Conservation (phyloP, 2,113 vertebrate species). For the Edolisoma coerulescens region DNA sequence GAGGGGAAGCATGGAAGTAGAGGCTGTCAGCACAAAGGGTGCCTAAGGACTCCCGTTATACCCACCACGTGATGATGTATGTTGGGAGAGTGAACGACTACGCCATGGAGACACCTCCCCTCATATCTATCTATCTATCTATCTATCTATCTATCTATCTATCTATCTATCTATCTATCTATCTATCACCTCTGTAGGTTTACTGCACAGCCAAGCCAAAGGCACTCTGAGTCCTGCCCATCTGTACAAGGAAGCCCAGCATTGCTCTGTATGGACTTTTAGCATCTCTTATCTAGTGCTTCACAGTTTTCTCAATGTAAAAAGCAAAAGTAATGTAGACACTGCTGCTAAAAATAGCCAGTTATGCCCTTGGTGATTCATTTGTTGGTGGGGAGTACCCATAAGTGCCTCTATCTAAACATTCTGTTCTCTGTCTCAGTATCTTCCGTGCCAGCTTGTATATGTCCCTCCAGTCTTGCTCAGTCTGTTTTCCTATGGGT, state of each 20-base stretch:
- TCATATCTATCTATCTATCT: no score
- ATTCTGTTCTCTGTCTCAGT: not conserved
- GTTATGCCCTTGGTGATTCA: not conserved
- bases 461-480: not conserved
- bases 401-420: conserved; percentile 8
- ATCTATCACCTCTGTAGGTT: not conserved
- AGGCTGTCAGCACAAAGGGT: not conserved
- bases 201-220: not conserved
- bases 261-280: not conserved
- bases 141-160: not conserved
- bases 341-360: conserved; percentile 13
- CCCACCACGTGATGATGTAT: fast-evolving
- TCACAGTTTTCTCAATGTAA: not conserved
- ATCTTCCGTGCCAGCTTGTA: not conserved
- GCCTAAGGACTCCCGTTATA: not conserved
- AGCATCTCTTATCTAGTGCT: not conserved
- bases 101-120: not conserved
- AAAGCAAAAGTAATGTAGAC: not conserved
- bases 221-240: not conserved
- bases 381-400: not conserved
- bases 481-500: not conserved
- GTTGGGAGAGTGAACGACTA: not conserved
- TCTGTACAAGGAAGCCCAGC: not conserved
- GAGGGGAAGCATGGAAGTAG: not conserved
- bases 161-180: not conserved